A percentile compares a stretch with the other conserved stretches of the same genome.
Evolutionary conservation across 37 sponge, comb jelly and placozoan species (phyloP).

Genomic region (Bolinopsis microptera): DNA sequence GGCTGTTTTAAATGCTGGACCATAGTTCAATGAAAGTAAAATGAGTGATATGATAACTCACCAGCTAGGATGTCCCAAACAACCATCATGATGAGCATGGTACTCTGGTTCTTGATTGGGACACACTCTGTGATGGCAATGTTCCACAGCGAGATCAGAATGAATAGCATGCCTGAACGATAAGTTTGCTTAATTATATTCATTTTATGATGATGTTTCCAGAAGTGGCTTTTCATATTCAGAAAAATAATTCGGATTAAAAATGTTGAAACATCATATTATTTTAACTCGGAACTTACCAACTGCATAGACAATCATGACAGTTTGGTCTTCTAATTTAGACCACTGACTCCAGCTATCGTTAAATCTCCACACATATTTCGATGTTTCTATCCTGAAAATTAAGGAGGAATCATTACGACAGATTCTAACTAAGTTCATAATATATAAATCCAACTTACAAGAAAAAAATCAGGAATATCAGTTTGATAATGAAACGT

Average conservation of each 20-base stretch:
- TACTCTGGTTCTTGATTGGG: conserved; percentile 58
- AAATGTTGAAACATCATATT: too few relatives aligned
- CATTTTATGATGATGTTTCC: neutral
- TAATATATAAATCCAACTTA: too few relatives aligned
- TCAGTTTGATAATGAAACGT: too few relatives aligned
- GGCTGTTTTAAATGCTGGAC: too few relatives aligned
- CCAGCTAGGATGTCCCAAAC: conserved; percentile 57
- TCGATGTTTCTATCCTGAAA: neutral
- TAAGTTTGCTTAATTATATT: neutral
- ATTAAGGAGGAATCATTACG: too few relatives aligned
- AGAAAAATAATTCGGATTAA: too few relatives aligned
- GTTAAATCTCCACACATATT: conserved; percentile 35
- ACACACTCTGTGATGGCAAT: conserved; percentile 62
- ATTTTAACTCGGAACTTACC: too few relatives aligned
- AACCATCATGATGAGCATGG: conserved; percentile 66
- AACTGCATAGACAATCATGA: conserved; percentile 53
- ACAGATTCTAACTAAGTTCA: too few relatives aligned
- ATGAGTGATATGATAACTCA: neutral
- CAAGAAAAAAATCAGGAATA: too few relatives aligned
- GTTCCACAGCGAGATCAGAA: conserved; percentile 66
- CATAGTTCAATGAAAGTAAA: too few relatives aligned
- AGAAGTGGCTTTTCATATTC: neutral
- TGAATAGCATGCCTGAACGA: conserved; percentile 45
- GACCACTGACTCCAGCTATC: conserved; percentile 48
- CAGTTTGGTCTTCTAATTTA: conserved; percentile 2